Base-by-base conservation (phyloP, 1,140 invertebrate species). In the Megathymus violae region DNA sequence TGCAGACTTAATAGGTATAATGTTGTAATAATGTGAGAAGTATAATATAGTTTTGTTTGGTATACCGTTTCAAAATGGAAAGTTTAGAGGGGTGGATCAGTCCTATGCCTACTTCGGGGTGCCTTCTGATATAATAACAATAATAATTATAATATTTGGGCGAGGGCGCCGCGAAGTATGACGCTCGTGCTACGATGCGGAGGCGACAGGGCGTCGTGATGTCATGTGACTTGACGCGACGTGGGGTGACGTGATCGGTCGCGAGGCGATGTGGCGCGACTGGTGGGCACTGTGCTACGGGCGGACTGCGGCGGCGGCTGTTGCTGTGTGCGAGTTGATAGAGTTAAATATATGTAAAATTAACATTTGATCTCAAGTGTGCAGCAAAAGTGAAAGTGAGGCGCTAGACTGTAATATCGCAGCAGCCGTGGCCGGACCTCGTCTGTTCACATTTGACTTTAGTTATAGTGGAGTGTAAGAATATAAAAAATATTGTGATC, bases 281-380 rank as follows among this genome's bases (percentile, higher is more conserved):
- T 31, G 64, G 62, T 67, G n/a, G 75, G 66, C 58, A 44, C 52
- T 31, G 56, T 47, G 44, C 48, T 47, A 60, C 56, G 73, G 64
- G 63, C 38, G 62, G 34, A 27, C 52, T 64, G 52, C 64, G 80
- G 69, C 54, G 41, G 74, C 69, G 71, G 81, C 78, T 76, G 79
- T 72, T 77, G 82, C 74, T 67, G 76, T 77, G 83, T 90, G 88
- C 62, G 81, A 81, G 88, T 88, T 84, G 77, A 85, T 85, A 86
- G 82, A 84, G 76, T 85, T 84, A 78, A 82, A 83, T 88, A 87
- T 79, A 80, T 88, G 80, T 85, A 87, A 85, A 87, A 86, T 83
- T 85, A 88, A 86, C 82, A 88, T 90, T 89, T 90, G 88, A 90
- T 90, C 88, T 90, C 88, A 90, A 88, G 88, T 88, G 86, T 87